Evolutionary conservation across 2,888 invertebrate genomes (phyloP).

Genomic region (Prenolepis imparis): DNA sequence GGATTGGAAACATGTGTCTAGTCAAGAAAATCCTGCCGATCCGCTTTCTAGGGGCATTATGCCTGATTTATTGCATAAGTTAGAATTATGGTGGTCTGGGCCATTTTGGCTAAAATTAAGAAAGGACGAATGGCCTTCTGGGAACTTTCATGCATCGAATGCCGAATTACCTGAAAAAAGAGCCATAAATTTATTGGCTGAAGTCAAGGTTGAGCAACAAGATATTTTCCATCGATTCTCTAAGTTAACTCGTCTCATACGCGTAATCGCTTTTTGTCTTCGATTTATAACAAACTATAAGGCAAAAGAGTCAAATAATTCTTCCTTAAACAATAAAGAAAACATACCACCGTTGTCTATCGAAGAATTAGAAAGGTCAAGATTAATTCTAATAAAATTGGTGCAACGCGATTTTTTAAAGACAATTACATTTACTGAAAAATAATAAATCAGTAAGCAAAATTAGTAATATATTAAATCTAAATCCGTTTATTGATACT

Average conservation of each 20-base stretch:
- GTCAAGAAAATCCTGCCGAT: background rate
- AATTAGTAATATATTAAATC: background rate
- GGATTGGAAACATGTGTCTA: background rate
- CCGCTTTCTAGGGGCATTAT: background rate
- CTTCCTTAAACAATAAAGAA: background rate
- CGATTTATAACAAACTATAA: background rate
- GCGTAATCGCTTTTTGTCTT: background rate
- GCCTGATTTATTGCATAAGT: background rate
- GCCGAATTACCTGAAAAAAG: background rate
- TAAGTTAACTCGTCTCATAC: background rate
- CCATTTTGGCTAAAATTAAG: background rate
- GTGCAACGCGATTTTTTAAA: background rate
- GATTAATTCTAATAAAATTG: background rate
- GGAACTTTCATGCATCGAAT: background rate
- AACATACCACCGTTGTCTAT: background rate
- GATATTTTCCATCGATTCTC: background rate
- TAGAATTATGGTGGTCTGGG: background rate
- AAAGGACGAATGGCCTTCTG: background rate
- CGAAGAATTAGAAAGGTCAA: background rate
- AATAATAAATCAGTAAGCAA: background rate
- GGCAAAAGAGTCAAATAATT: background rate
- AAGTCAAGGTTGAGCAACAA: fast-evolving
- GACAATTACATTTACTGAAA: background rate
- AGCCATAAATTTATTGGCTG: no score
- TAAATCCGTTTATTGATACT: background rate